Evolutionary conservation across 2,113 vertebrate species (phyloP), one percentile per base, ranked within the genome.

Genomic region (Ploceus nigricollis): DNA sequence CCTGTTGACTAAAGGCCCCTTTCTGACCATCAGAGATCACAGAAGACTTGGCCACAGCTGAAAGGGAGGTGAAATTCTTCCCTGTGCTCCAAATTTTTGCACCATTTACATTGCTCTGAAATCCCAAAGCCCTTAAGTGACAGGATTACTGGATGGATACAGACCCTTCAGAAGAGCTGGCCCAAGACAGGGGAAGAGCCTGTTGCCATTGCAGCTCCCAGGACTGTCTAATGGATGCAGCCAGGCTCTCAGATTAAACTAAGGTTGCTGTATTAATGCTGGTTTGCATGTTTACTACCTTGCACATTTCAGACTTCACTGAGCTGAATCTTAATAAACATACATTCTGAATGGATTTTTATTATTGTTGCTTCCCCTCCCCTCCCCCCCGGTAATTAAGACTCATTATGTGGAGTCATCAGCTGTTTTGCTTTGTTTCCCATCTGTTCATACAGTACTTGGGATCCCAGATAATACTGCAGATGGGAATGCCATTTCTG

Each of bases 371-470:
- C 9, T 45, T 54, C 37, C 4, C 15, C 39, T 18, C 23, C 22
- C 22, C 11, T 15, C 21, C 44, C 51, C 39, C 30, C 77, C 1
- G 2, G 39, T 60, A 66, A 76, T 94, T 94, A 95, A 79, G 53
- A 14, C 61, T 93, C 87, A 48, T 94, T 94, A 90, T 35, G 42
- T 96, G 66, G 77, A 93, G 40, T 87, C 81, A 90, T 96, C 87
- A 96, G 84, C 93, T 93, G 77, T 64, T 94, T 91, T 87, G 37
- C 81, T 85, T 87, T 85, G 45, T 91, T 95, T 95, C 78, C 89
- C 94, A 91, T 94, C 94, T 97, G 94, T 58, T 95, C 91, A 47
- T 63, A 33, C 11, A 66, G 50, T 73, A 48, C 51, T 83, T 61
- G 68, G 47, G 68, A 60, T 85, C 54, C 63, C 85, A 72, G 70